Conservation (phyloP, 2,888 invertebrate species). For the Andrena dorsata region DNA sequence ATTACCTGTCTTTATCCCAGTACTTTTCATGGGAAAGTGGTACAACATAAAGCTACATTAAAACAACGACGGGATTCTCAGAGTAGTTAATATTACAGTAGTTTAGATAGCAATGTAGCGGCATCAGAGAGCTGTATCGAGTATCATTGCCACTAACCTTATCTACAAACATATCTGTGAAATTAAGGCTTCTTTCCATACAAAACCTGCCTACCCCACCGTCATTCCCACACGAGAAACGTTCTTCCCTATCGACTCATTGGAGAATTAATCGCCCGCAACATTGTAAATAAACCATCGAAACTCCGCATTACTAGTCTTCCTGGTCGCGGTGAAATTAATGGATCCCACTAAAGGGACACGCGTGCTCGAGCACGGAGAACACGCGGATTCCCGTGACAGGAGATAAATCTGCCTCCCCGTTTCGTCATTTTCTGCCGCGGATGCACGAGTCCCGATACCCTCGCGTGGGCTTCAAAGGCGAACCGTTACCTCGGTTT, state of each 20-base stretch:
- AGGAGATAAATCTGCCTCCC: conserved; percentile 32
- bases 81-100: too few relatives aligned
- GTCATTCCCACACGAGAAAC: background rate
- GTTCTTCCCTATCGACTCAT: background rate
- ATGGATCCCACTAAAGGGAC: conserved; percentile 33
- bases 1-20: too few relatives aligned
- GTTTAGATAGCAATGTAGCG: too few relatives aligned
- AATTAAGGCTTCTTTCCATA: background rate
- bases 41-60: too few relatives aligned
- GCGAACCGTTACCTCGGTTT: conserved; percentile 63
- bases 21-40: too few relatives aligned
- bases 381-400: conserved; percentile 13
- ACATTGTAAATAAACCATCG: conserved; percentile 18
- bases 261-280: conserved; percentile 26
- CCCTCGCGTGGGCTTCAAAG: conserved; percentile 40
- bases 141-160: too few relatives aligned
- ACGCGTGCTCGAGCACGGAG: conserved; percentile 9
- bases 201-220: background rate
- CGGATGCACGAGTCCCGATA: conserved; percentile 26
- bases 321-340: conserved; percentile 25
- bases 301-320: background rate
- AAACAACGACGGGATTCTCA: too few relatives aligned
- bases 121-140: too few relatives aligned
- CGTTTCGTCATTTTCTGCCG: conserved; percentile 60
- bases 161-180: background rate